These are phyloP conservation scores for Anniella stebbinsi DNA, from an alignment of 2,797 vertebrate species.

Conservation along the genomic window DNA sequence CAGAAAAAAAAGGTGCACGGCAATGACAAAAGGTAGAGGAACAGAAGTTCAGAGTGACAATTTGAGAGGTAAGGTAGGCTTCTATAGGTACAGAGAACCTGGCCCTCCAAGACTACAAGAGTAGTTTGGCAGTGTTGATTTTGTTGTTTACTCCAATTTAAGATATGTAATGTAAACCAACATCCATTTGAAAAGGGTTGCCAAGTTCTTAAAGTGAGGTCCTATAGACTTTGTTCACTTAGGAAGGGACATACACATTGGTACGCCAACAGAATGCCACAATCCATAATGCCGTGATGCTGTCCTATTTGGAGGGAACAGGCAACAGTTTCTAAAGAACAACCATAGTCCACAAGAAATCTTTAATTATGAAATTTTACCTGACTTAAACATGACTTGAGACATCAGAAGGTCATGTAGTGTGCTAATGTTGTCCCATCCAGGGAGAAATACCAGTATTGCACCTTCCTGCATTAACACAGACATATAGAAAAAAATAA, in stretches of 20 bases:
- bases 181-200: not conserved
- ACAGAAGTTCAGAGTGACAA: not conserved
- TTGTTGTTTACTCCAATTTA: not conserved
- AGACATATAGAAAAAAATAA: not conserved
- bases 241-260: too few relatives aligned
- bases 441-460: constrained; percentile 95
- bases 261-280: not conserved
- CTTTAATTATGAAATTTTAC: constrained; percentile 73
- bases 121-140: not conserved
- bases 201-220: not conserved
- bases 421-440: constrained; percentile 97
- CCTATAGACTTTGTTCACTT: not conserved
- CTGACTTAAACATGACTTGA: constrained; percentile 96
- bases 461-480: constrained; percentile 88
- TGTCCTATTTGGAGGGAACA: too few relatives aligned
- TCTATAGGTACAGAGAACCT: not conserved
- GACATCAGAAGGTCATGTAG: constrained; percentile 93
- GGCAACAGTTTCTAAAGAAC: not conserved
- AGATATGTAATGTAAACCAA: not conserved
- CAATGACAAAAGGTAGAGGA: not conserved
- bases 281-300: not conserved
- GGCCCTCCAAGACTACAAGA: not conserved
- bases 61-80: not conserved
- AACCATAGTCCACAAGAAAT: not conserved
- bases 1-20: not conserved